Base-by-base conservation (phyloP, 2,113 vertebrate species). In the Anas platyrhynchos region DNA sequence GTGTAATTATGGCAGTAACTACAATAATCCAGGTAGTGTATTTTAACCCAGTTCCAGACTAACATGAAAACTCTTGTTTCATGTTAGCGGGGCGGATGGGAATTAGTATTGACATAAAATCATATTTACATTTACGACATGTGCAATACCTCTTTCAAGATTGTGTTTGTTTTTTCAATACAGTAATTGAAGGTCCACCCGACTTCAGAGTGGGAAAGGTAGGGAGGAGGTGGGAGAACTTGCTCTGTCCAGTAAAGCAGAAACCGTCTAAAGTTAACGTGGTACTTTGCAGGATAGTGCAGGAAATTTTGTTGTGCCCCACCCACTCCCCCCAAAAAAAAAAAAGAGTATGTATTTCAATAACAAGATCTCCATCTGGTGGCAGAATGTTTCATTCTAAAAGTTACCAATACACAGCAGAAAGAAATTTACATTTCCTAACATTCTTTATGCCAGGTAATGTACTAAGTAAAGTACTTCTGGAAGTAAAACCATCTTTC, bases 311-410 rank as follows among this genome's bases (percentile, higher is more conserved):
- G 46, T 21, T 48, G 46, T 48, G 18, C 9, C 18, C 18, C 15
- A 16, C 44, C 46, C 46, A 4, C 9, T 9, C 20, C 46, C 20
- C 46, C 18, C 46, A n/a, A n/a, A n/a, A 44, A 46, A 46, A 46
- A 38, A 38, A 38, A 38, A 11, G 11, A 25, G 23, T 26, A 38
- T 63, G 15, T 41, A 69, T 31, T 81, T 16, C 14, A 58, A 65
- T 26, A 89, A 23, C 26, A 88, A 89, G 36, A 59, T 43, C 87
- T 67, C 96, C 96, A 96, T 84, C 95, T 96, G 66, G 92, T 96
- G 96, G 92, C 46, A 88, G 41, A 16, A 91, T 54, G 43, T 11
- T 74, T 75, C 75, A 66, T 9, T 73, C 52, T 34, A 32, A 44
- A 48, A 8, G 3, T 38, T 25, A 76, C 10, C 31, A 71, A 41